These are phyloP conservation scores for Otolemur garnettii DNA, from an alignment of 2,113 vertebrate genomes.

Conservation along the genomic window DNA sequence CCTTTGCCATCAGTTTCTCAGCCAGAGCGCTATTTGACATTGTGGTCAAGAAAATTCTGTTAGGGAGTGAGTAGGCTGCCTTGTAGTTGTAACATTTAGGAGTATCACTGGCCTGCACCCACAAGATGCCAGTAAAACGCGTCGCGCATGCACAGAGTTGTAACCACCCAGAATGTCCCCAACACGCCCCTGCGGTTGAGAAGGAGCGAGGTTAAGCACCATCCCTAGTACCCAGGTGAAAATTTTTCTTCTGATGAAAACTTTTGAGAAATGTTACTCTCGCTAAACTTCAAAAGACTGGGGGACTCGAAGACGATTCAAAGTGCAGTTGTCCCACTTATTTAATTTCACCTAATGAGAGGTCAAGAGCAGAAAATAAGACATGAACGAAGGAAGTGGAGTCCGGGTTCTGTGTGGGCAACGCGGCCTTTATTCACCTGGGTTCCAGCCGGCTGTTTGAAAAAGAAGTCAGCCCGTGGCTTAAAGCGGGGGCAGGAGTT, in stretches of 20 bases:
- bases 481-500: too few species aligned
- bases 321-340: neutral
- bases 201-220: neutral
- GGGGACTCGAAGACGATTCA: neutral
- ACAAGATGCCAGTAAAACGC: neutral
- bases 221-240: neutral
- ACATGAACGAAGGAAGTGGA: too few species aligned
- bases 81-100: neutral
- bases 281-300: neutral
- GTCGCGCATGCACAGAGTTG: neutral
- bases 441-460: too few species aligned
- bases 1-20: neutral
- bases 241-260: neutral
- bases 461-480: too few species aligned
- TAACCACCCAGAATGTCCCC: constrained; percentile 14
- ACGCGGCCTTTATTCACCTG: too few species aligned
- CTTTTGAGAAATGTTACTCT: neutral
- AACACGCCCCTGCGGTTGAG: neutral
- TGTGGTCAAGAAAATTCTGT: neutral
- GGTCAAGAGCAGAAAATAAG: too few species aligned
- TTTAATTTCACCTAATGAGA: neutral
- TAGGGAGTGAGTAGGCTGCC: accelerated
- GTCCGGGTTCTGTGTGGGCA: too few species aligned
- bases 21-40: neutral
- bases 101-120: neutral